These are phyloP conservation scores for Eudasyphora cyanicolor DNA, from an alignment of 2,888 invertebrate genomes.

Conservation along the genomic window DNA sequence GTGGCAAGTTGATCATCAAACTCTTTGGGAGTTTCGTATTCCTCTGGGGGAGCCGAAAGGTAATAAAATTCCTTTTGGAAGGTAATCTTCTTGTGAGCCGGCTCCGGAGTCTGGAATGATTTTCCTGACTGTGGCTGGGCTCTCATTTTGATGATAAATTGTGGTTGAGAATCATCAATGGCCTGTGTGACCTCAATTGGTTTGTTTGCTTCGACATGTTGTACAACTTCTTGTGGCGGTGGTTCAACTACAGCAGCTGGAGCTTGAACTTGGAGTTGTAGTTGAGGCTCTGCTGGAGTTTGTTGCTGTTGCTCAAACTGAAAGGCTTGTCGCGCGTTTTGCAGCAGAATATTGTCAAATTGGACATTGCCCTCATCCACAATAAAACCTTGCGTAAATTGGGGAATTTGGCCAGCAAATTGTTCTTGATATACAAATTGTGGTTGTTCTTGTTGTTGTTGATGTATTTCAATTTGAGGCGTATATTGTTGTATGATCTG, in stretches of 20 bases:
- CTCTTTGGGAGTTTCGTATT: constrained; percentile 44
- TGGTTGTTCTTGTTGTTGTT: constrained; percentile 37
- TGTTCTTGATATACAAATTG: constrained; percentile 46
- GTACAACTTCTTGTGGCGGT: background rate
- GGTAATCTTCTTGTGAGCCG: background rate
- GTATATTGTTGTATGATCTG: constrained; percentile 9
- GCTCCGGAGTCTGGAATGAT: background rate
- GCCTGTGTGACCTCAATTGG: background rate
- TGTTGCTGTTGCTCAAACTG: constrained; percentile 32
- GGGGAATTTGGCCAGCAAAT: constrained; percentile 39
- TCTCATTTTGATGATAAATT: background rate
- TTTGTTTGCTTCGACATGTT: background rate
- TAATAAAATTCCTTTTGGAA: constrained; percentile 67
- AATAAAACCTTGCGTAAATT: background rate
- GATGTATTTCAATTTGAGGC: background rate
- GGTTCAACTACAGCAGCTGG: background rate
- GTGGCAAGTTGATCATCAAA: constrained; percentile 54
- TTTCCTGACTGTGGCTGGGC: background rate
- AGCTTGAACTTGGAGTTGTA: constrained; percentile 3
- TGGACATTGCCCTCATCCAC: constrained; percentile 11
- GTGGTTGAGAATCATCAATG: background rate
- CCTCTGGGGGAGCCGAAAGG: constrained; percentile 68
- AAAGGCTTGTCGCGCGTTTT: constrained; percentile 40
- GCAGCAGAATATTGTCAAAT: constrained; percentile 39
- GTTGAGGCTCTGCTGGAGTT: background rate